Conservation (phyloP, 2,797 vertebrate species). For the Thalassophryne amazonica region DNA sequence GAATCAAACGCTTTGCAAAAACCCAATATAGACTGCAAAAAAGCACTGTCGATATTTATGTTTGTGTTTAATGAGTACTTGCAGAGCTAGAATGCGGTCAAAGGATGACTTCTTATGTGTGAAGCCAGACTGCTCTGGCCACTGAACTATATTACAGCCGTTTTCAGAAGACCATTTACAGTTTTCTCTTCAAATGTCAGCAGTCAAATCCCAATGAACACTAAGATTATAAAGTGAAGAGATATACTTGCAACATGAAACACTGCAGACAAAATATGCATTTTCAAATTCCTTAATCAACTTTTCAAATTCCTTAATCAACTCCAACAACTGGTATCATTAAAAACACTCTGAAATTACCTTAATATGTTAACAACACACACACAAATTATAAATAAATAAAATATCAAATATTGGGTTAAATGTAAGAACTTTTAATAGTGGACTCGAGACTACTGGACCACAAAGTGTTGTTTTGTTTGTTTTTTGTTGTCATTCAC, state of each 20-base stretch:
- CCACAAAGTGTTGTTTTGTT: slow-evolving; percentile 22
- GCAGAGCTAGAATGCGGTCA: no score
- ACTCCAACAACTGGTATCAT: not conserved
- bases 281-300: not conserved
- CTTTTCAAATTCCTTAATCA: not conserved
- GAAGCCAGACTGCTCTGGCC: no score
- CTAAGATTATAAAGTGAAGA: not conserved
- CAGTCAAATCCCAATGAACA: not conserved
- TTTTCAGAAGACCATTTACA: no score
- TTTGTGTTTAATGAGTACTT: no score
- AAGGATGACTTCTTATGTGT: no score
- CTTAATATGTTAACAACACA: not conserved
- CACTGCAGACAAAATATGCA: not conserved
- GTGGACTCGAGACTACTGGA: slow-evolving; percentile 66
- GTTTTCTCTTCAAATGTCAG: no score
- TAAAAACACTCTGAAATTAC: not conserved
- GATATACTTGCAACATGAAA: not conserved
- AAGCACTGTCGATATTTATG: no score
- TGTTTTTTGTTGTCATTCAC: no score
- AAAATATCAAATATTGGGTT: not conserved
- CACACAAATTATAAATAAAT: not conserved
- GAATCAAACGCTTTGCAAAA: no score
- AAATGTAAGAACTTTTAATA: slow-evolving; percentile 51
- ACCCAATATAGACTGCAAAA: no score
- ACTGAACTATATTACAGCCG: no score